These are phyloP conservation scores for Norana najaformis DNA, from an alignment of 2,888 invertebrate species.

Conservation along the genomic window DNA sequence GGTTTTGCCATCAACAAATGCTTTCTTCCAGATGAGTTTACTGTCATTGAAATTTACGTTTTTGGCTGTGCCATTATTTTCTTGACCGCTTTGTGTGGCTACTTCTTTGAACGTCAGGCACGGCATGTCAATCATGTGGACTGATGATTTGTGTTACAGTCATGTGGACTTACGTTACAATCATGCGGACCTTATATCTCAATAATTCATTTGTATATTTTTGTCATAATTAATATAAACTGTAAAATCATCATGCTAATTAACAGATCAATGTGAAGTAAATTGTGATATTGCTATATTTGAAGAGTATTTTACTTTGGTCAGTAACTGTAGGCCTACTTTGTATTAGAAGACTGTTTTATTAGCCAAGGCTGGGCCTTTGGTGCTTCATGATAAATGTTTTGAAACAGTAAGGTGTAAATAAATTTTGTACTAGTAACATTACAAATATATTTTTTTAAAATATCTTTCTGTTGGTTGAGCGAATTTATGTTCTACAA, in stretches of 20 bases:
- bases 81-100: conserved; percentile 1
- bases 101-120: background rate
- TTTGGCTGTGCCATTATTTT: conserved; percentile 50
- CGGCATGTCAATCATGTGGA: background rate
- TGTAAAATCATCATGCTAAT: too few relatives aligned
- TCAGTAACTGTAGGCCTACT: background rate
- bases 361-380: background rate
- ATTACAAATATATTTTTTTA: too few relatives aligned
- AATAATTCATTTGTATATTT: too few relatives aligned
- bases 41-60: conserved; percentile 72
- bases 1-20: conserved; percentile 78
- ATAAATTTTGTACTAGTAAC: too few relatives aligned
- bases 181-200: too few relatives aligned
- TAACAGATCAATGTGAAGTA: too few relatives aligned
- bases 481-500: too few relatives aligned
- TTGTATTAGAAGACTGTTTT: background rate
- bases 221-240: too few relatives aligned
- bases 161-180: too few relatives aligned
- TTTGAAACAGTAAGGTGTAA: background rate
- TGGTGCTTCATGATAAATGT: background rate
- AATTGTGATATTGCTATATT: background rate
- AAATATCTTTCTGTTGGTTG: too few relatives aligned
- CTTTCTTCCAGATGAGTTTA: conserved; percentile 78
- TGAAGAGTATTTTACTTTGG: background rate
- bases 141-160: background rate